Evolutionary conservation across 30 jellyfish, hydroid and myxozoan species (phyloP).

Genomic region (Turritopsis dohrnii): DNA sequence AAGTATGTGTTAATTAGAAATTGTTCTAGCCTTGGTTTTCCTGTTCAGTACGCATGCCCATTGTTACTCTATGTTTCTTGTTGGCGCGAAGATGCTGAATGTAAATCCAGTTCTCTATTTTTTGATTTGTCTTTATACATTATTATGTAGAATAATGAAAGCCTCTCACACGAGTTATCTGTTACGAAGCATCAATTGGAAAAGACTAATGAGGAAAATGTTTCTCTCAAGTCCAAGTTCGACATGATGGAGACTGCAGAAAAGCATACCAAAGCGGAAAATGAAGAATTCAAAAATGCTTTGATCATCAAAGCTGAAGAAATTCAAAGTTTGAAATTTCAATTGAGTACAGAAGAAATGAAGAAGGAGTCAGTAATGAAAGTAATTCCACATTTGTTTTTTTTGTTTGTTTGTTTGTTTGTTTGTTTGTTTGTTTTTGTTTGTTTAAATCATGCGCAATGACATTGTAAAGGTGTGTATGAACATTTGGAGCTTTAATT

Average conservation of each 20-base stretch:
- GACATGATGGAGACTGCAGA: background rate
- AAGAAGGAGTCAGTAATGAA: slow-evolving; percentile 24
- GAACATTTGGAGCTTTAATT: background rate
- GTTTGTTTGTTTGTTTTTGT: background rate
- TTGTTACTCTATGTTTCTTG: too few species aligned
- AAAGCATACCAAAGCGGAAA: background rate
- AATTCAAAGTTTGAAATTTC: slow-evolving; percentile 43
- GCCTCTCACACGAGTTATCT: background rate
- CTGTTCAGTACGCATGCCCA: too few species aligned
- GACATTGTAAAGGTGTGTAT: background rate
- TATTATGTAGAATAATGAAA: background rate
- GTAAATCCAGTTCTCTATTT: background rate
- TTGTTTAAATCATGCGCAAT: background rate
- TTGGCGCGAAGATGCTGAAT: background rate
- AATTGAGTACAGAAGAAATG: slow-evolving; percentile 45
- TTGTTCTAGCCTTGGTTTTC: too few species aligned
- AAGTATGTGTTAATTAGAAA: too few species aligned
- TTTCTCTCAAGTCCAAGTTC: background rate
- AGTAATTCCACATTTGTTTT: slow-evolving; percentile 22
- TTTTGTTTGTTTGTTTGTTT: background rate
- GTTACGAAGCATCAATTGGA: background rate
- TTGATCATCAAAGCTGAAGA: slow-evolving; percentile 16
- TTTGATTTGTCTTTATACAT: background rate
- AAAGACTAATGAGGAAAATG: slow-evolving; percentile 3
- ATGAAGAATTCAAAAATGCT: slow-evolving; percentile 16